Base-by-base conservation (phyloP, 2,113 vertebrate genomes). In the Brachirus orientalis region DNA sequence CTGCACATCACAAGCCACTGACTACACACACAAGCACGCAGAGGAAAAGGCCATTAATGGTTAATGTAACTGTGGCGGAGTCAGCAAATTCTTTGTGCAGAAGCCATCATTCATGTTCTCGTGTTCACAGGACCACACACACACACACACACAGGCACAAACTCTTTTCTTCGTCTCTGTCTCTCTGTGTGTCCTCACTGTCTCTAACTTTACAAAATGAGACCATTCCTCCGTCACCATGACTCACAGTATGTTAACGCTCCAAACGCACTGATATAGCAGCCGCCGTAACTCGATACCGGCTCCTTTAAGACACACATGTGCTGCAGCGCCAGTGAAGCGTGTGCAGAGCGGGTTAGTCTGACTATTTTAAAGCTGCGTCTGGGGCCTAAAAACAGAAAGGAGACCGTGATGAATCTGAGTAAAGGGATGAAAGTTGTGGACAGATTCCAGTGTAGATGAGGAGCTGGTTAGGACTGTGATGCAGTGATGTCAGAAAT, bases 51-150 rank as follows among this genome's bases (percentile, higher is more conserved):
- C 80, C 72, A 83, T 84, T 82, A 85, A 88, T 83, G 71, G 82
- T 87, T 86, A 87, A 88, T 69, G 69, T 69, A 72, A 82, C 43
- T 20, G 74, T 22, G 17, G 77, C 69, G 0, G 62, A 87, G 69
- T 89, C 85, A 86, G 87, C 89, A 89, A 74, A 84, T 58, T 83
- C 85, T n/a, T 51, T 62, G 62, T 65, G 57, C 83, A 76, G 73
- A 62, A 64, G 68, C 62, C 64, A 50, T 76, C 75, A 53, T 92
- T 71, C 79, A 87, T 90, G 86, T 89, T 84, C 85, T 63, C 77
- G 33, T 28, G 59, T 51, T 60, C 45, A 69, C 20, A 50, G 11
- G 40, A 80, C 68, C 63, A n/a, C 75, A 64, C 54, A 35, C 70
- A 50, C 57, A 45, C 22, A 43, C 66, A 46, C 19, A 51, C 22